Percentiles rank a stretch among this genome's conserved stretches.
Evolutionary conservation across 2,797 vertebrate species (phyloP).

Genomic region (Arremon brunneinucha): DNA sequence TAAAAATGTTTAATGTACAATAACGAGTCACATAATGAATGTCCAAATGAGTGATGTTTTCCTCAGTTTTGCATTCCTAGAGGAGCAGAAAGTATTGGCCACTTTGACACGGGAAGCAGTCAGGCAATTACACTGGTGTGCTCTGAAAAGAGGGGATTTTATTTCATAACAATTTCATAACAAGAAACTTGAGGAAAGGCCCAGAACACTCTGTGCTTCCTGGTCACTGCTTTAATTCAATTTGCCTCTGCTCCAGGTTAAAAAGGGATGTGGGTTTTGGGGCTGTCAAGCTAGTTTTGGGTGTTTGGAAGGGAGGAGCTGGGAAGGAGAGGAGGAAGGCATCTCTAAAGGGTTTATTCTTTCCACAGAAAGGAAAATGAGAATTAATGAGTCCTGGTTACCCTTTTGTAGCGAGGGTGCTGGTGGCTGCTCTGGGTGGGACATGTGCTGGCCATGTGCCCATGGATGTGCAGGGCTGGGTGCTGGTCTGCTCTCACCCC

Average conservation of each 20-base stretch:
- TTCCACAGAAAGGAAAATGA: not conserved
- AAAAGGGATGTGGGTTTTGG: not conserved
- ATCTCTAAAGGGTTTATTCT: conserved; percentile 51
- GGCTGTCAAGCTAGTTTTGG: not conserved
- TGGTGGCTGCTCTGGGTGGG: not conserved
- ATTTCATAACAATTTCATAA: conserved; percentile 30
- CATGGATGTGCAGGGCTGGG: accelerated
- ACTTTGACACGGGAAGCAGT: conserved; percentile 15
- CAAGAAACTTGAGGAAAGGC: conserved; percentile 1
- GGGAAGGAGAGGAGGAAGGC: conserved; percentile 42
- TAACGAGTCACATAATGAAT: conserved; percentile 23
- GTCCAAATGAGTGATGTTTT: conserved; percentile 46
- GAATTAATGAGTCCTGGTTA: conserved; percentile 41
- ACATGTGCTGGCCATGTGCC: accelerated
- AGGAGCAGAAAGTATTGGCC: conserved; percentile 53
- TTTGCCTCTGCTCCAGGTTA: not conserved
- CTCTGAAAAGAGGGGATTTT: not conserved
- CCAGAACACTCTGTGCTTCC: not conserved
- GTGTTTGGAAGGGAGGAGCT: conserved; percentile 21
- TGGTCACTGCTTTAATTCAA: not conserved
- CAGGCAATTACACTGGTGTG: conserved; percentile 18
- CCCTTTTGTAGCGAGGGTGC: not conserved
- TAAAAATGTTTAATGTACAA: conserved; percentile 59
- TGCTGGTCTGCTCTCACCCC: not conserved
- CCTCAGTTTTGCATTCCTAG: conserved; percentile 23